Conservation (phyloP, 2,113 vertebrate species). For the Colinus virginianus region DNA sequence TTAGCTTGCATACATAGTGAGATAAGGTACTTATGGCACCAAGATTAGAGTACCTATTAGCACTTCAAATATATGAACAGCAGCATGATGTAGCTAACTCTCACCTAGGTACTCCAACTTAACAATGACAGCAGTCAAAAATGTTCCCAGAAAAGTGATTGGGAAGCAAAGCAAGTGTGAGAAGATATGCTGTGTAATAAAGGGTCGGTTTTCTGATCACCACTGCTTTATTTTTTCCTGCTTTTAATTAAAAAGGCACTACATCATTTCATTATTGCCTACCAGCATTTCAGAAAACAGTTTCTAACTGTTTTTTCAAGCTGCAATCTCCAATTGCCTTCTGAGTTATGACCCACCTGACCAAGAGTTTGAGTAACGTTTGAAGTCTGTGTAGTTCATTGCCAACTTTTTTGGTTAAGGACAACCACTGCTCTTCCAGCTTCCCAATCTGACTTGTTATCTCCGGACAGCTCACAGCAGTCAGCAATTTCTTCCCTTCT, state of each 20-base stretch:
- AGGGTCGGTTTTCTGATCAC: neutral
- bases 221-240: neutral
- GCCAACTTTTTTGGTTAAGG: slow-evolving; percentile 77
- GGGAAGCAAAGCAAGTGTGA: neutral
- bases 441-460: slow-evolving; percentile 72
- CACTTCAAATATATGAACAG: too few relatives aligned
- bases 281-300: neutral
- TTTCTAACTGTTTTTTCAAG: too few relatives aligned
- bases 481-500: slow-evolving; percentile 79
- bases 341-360: slow-evolving; percentile 77
- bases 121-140: neutral
- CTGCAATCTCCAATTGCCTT: neutral
- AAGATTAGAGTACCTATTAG: neutral
- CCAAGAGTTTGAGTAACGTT: slow-evolving; percentile 75
- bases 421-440: slow-evolving; percentile 82
- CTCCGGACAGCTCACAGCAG: slow-evolving; percentile 67
- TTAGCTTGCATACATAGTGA: neutral
- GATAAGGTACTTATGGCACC: neutral
- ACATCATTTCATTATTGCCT: neutral
- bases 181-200: neutral
- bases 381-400: slow-evolving; percentile 70
- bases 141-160: neutral
- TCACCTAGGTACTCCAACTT: neutral
- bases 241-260: neutral
- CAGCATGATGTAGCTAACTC: neutral